A percentile compares a stretch with the other conserved stretches of the same genome.
Conservation (phyloP, 2,113 vertebrate species). For the Trochalopteron elliotii region DNA sequence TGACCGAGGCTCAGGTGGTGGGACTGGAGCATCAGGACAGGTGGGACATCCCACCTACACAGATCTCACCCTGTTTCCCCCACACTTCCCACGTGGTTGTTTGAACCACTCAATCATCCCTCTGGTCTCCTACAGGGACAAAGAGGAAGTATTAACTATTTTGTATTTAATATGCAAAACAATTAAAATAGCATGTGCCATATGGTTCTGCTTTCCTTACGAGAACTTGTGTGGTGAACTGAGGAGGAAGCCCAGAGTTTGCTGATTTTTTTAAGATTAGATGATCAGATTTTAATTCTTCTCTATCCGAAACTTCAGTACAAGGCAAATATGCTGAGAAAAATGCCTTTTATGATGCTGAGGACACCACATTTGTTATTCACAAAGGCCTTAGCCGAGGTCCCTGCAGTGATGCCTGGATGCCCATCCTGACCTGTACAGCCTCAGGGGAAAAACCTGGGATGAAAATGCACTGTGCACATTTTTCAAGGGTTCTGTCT, state of each 20-base stretch:
- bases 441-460: not conserved
- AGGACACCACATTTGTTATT: not conserved
- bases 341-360: not conserved
- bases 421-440: not conserved
- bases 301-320: not conserved
- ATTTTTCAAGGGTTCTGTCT: not conserved
- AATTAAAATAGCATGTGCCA: not conserved
- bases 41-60: not conserved
- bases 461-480: not conserved
- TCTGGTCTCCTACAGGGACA: not conserved
- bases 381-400: not conserved
- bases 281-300: not conserved
- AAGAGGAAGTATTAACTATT: not conserved
- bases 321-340: not conserved
- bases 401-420: not conserved
- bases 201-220: not conserved
- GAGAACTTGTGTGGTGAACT: not conserved
- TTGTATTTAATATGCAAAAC: not conserved
- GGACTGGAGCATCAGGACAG: fast-evolving
- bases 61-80: fast-evolving
- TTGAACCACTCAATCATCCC: not conserved
- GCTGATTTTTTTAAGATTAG: not conserved
- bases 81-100: not conserved
- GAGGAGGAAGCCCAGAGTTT: not conserved
- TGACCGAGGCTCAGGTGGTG: not conserved